A percentile compares a stretch with the other conserved stretches of the same genome.
phyloP scores from a whole-genome alignment of 2,797 vertebrate species.

The Chrysolophus pictus region DNA sequence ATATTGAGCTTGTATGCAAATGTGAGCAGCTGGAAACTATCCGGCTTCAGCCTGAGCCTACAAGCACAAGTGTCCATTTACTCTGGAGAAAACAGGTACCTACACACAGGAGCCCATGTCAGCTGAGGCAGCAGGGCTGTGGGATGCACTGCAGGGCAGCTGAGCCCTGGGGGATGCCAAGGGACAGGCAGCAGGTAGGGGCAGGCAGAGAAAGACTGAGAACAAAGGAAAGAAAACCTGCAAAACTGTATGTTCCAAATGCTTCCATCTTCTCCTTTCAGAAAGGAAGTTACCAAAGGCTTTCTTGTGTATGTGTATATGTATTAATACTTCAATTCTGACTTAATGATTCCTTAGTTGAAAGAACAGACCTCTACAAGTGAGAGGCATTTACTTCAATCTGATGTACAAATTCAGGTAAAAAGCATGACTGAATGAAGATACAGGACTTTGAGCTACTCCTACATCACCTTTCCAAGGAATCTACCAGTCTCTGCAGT shows the following conservation, averaged over 20 bases:
- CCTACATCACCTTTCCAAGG: not conserved
- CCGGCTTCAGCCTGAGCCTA: accelerated
- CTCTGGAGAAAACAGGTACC: not conserved
- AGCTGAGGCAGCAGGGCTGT: not conserved
- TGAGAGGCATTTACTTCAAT: not conserved
- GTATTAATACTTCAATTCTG: not conserved
- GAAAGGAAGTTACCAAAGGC: not conserved
- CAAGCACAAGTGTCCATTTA: accelerated
- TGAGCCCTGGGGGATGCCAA: accelerated
- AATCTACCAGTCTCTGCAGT: accelerated
- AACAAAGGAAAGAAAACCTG: accelerated
- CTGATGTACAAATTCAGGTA: accelerated
- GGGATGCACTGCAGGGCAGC: not conserved
- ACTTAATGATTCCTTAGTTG: not conserved
- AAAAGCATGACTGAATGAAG: not conserved
- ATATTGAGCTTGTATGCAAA: accelerated
- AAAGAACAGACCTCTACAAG: not conserved
- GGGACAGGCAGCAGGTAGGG: too few relatives aligned
- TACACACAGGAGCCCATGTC: not conserved
- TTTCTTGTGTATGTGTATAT: not conserved
- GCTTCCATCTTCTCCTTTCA: not conserved
- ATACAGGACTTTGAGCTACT: accelerated
- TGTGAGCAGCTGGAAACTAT: not conserved
- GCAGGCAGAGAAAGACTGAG: accelerated
- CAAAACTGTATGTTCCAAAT: not conserved